Evolutionary conservation across 2,888 invertebrate species (phyloP), one percentile per base, ranked within the genome.

Genomic region (Cremastinae sp.): DNA sequence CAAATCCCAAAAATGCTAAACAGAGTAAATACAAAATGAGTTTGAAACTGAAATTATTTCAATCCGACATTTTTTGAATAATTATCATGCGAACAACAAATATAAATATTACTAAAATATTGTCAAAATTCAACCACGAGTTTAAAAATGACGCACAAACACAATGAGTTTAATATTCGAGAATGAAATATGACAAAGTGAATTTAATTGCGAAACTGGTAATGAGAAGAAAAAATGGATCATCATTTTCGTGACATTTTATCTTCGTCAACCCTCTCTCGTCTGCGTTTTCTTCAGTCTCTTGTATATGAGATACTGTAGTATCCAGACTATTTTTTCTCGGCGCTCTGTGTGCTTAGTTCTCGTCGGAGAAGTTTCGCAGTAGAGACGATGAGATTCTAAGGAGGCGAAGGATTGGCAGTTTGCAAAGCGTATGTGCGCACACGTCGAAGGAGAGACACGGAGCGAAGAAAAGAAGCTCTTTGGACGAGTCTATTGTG

Each of bases 171-270:
- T n/a, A n/a, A n/a, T n/a, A n/a, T n/a, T n/a, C n/a, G n/a, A n/a
- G n/a, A n/a, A n/a, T n/a, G n/a, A n/a, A n/a, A 28, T 18, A 12
- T 35, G n/a, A 51, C 4, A 43, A 12, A 45, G 45, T n/a, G 16
- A 7, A 45, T 28, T 28, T 28, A 28, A 28, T 28, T 5, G 2
- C 47, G 47, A 12, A 18, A 14, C 16, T 49, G 41, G 12, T n/a
- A 41, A 35, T 39, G n/a, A 8, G 9, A 41, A 53, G 56, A 58
- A 35, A 47, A 51, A 66, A 73, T 55, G 55, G 66, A 69, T 45
- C 49, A 43, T 59, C 55, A 47, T 18, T 20, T 39, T 56, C 10
- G 58, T 39, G 18, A 39, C n/a, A 37, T 39, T 47, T 14, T 14
- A 10, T 49, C n/a, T 58, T 66, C 14, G 16, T 22, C n/a, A 35